A percentile compares a stretch with the other conserved stretches of the same genome.
Evolutionary conservation across 2,113 vertebrate genomes (phyloP).

Genomic region (Gymnobelideus leadbeateri): DNA sequence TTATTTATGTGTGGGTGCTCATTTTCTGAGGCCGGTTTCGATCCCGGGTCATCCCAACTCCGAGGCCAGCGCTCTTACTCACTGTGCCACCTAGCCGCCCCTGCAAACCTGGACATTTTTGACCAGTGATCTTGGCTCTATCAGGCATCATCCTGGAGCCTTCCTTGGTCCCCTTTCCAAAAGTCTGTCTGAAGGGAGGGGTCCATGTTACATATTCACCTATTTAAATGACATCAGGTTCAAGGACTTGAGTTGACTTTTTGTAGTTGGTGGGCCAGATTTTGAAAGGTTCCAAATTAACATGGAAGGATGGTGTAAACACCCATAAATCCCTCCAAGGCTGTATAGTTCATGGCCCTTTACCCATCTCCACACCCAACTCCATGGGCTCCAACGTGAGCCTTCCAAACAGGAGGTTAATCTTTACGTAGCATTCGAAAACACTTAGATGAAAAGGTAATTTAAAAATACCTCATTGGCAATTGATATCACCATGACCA

Average conservation of each 20-base stretch:
- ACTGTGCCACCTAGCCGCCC: too few species aligned
- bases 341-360: neutral
- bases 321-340: neutral
- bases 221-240: neutral
- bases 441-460: neutral
- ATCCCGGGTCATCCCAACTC: too few species aligned
- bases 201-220: neutral
- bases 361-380: neutral
- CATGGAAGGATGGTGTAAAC: neutral
- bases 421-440: neutral
- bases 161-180: too few species aligned
- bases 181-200: neutral
- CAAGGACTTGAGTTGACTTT: neutral
- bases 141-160: too few species aligned
- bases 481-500: neutral
- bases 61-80: too few species aligned
- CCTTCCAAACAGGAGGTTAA: neutral
- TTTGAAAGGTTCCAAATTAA: constrained; percentile 29
- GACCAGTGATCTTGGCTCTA: neutral
- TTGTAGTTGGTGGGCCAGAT: neutral
- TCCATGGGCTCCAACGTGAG: neutral
- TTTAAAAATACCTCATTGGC: constrained; percentile 21
- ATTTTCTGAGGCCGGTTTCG: too few species aligned
- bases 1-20: too few species aligned
- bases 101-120: neutral